A percentile compares a stretch with the other conserved stretches of the same genome.
These are phyloP conservation scores for Lycaena phlaeas DNA, from an alignment of 2,888 invertebrate species.

Conservation along the genomic window DNA sequence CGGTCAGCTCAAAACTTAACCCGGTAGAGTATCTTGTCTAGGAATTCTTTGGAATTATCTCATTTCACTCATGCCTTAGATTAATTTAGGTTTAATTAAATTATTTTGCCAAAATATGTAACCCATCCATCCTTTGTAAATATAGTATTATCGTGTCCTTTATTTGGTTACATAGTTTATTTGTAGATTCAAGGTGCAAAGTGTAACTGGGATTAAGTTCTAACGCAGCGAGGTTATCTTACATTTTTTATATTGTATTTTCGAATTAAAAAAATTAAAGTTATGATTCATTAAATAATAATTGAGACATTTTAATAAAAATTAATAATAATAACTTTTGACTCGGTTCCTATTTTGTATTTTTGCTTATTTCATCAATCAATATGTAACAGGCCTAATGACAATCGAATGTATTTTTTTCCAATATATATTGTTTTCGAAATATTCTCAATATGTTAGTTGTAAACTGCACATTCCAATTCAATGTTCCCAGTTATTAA, in stretches of 20 bases:
- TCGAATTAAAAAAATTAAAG: neutral
- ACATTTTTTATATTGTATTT: constrained; percentile 3
- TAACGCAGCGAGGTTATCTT: constrained; percentile 18
- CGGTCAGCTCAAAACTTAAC: constrained; percentile 18
- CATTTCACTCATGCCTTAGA: constrained; percentile 30
- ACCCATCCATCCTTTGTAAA: constrained; percentile 52
- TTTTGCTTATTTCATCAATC: neutral
- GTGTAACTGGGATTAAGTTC: constrained; percentile 25
- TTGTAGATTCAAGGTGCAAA: constrained; percentile 31
- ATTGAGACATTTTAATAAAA: constrained; percentile 3
- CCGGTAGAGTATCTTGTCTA: constrained; percentile 4
- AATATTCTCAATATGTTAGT: neutral
- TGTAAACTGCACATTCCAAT: constrained; percentile 15
- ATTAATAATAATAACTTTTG: constrained; percentile 5
- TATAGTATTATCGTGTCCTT: constrained; percentile 39
- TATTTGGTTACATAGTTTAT: constrained; percentile 33
- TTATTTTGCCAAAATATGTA: constrained; percentile 64
- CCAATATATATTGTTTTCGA: neutral
- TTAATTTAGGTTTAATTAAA: constrained; percentile 44
- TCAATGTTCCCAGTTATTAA: constrained; percentile 48
- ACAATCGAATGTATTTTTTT: neutral
- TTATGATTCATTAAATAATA: neutral
- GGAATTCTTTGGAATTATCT: constrained; percentile 12
- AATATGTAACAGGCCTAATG: neutral
- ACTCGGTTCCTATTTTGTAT: constrained; percentile 4